Conservation (phyloP, 2,888 invertebrate species). For the Tinea semifulvella region DNA sequence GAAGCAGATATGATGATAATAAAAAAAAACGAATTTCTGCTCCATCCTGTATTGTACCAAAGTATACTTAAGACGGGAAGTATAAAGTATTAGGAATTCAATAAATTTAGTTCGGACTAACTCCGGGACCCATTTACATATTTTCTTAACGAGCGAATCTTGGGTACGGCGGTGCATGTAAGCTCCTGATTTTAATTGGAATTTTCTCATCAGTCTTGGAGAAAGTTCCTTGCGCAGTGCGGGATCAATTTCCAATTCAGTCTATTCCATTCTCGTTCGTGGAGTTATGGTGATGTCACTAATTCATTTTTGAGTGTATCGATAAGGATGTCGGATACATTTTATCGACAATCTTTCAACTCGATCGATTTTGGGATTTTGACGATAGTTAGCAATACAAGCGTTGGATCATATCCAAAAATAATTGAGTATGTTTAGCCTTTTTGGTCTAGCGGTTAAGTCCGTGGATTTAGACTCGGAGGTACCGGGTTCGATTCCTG, state of each 20-base stretch:
- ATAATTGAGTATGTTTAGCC: too few species aligned
- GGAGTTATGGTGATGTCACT: slow-evolving; percentile 14
- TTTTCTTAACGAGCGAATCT: slow-evolving; percentile 22
- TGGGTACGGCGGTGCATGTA: slow-evolving; percentile 29
- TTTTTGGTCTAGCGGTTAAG: too few species aligned
- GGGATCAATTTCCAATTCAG: slow-evolving; percentile 53
- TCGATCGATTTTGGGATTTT: too few species aligned
- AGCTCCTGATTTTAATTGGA: slow-evolving; percentile 43
- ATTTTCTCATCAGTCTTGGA: slow-evolving; percentile 36
- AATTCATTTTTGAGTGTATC: slow-evolving; percentile 12
- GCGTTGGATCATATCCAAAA: too few species aligned
- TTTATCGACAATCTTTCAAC: too few species aligned
- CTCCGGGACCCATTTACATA: slow-evolving; percentile 23
- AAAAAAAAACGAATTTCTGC: too few species aligned
- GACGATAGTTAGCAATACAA: too few species aligned
- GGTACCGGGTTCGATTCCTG: too few species aligned
- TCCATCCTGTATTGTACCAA: too few species aligned
- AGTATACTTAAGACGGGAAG: slow-evolving; percentile 3
- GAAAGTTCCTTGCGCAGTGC: slow-evolving; percentile 26
- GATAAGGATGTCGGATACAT: background rate
- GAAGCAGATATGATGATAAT: too few species aligned
- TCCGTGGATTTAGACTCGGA: too few species aligned
- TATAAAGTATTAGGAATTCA: slow-evolving; percentile 8
- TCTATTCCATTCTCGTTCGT: slow-evolving; percentile 29
- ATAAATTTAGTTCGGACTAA: slow-evolving; percentile 11